Conservation (phyloP, 2,797 vertebrate species). For the Acrossocheilus fasciatus region DNA sequence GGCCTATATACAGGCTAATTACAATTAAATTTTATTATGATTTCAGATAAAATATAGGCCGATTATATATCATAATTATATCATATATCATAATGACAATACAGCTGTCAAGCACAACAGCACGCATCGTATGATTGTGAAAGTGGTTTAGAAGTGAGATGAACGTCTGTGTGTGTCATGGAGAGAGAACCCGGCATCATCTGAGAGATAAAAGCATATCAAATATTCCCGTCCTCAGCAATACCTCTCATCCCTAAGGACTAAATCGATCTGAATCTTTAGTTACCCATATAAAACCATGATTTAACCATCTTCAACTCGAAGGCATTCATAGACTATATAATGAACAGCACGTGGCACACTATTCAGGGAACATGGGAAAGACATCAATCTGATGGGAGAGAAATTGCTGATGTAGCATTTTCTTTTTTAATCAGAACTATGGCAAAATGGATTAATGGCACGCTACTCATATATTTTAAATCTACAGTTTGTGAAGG, state of each 20-base stretch:
- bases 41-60: background rate
- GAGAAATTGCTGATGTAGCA: background rate
- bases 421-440: background rate
- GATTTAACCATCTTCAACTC: background rate
- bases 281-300: constrained; percentile 29
- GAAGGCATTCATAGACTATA: background rate
- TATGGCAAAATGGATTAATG: background rate
- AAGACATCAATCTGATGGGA: background rate
- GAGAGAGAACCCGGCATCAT: background rate
- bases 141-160: background rate
- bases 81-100: background rate
- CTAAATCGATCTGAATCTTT: constrained; percentile 65
- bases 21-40: background rate
- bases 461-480: background rate
- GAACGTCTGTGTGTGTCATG: background rate
- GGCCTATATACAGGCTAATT: no score
- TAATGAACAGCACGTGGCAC: background rate
- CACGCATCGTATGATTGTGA: background rate
- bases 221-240: constrained; percentile 69
- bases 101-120: background rate
- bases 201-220: constrained; percentile 59
- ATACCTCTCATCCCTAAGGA: constrained; percentile 50
- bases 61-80: background rate
- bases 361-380: constrained; percentile 7
- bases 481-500: background rate